Conservation (phyloP, 2,113 vertebrate genomes). For the Pteropus alecto region DNA sequence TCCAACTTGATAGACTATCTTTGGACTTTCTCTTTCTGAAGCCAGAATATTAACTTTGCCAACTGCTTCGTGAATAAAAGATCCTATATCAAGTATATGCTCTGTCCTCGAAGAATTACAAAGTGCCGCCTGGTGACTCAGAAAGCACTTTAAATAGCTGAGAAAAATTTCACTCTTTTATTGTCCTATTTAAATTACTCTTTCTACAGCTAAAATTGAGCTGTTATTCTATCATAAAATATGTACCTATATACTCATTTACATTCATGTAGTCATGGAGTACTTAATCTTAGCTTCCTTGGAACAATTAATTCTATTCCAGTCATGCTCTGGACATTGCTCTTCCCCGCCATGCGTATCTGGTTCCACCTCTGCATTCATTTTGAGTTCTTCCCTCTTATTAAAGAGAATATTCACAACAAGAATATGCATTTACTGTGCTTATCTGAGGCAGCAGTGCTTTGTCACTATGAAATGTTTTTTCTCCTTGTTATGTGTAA, state of each 20-base stretch:
- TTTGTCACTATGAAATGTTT: background rate
- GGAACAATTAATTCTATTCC: background rate
- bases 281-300: background rate
- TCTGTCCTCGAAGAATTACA: background rate
- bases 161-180: background rate
- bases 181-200: background rate
- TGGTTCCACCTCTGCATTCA: background rate
- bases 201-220: background rate
- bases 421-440: background rate
- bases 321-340: background rate
- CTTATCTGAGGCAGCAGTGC: background rate
- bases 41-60: conserved; percentile 39
- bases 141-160: background rate
- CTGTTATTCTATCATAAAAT: conserved; percentile 19
- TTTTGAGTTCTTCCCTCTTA: background rate
- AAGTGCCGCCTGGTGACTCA: background rate
- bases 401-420: background rate
- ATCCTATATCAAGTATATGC: background rate
- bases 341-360: background rate
- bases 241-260: background rate
- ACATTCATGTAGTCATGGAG: background rate
- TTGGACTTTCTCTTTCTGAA: background rate
- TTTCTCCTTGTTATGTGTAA: background rate
- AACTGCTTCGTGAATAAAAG: background rate
- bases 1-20: conserved; percentile 8